Evolutionary conservation across 2,888 invertebrate species (phyloP), one percentile per base, ranked within the genome.

Genomic region (Athalia circularis): DNA sequence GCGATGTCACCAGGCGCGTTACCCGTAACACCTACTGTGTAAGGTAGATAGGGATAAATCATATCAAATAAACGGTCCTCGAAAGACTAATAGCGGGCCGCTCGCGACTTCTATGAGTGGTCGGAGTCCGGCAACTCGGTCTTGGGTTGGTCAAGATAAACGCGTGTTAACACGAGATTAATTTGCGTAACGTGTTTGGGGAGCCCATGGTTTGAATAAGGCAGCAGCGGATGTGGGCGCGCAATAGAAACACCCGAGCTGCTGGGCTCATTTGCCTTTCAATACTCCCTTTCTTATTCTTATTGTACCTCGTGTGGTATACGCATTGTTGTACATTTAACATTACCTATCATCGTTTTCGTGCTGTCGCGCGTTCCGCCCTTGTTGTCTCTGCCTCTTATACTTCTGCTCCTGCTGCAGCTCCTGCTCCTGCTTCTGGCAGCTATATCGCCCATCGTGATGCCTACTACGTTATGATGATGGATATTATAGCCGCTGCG

Each of bases 171-270:
- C 85, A 80, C 81, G 83, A 83, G 86, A 83, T 85, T 85, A 85
- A 85, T 85, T 85, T 85, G 85, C 85, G 85, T 86, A 85, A 85
- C 85, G 85, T 86, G 80, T 86, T 85, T 83, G 82, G 85, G 86
- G 83, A 84, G 83, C 83, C 82, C 29, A n/a, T 72, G 15, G 15
- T 80, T 80, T 84, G 83, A 85, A 84, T 84, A 80, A n/a, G 29
- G 29, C 29, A 29, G 82, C 83, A 81, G 75, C 84, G 85, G 86
- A 86, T 85, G 85, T 86, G 84, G 84, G 83, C 83, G 83, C 84
- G 83, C 83, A 80, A 84, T 82, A 82, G 85, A 86, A 85, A 83
- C 80, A 80, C 9, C 72, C 77, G 77, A 78, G 81, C 29, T 29
- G 29, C 29, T 29, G 29, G 82, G 80, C 85, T 85, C 86, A 85